A percentile compares a stretch with the other conserved stretches of the same genome.
phyloP scores from a whole-genome alignment of 2,797 vertebrate species.

The Remorina albescens region DNA sequence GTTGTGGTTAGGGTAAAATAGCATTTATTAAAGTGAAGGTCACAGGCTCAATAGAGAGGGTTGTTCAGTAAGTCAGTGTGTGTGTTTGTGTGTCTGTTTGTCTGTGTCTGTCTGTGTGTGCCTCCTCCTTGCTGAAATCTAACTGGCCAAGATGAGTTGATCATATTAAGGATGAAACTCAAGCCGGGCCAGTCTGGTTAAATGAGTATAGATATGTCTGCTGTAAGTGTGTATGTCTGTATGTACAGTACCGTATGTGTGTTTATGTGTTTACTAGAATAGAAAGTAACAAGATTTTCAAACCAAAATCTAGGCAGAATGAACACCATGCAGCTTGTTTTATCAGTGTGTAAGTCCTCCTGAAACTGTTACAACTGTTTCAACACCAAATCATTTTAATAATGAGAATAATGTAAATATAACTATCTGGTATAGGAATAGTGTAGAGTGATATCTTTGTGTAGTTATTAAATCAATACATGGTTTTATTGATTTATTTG shows the following conservation, averaged over 20 bases:
- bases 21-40: conserved; percentile 17
- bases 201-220: conserved; percentile 77
- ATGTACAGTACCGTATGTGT: too few relatives aligned
- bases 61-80: conserved; percentile 16
- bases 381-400: too few relatives aligned
- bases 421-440: too few relatives aligned
- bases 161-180: conserved; percentile 69
- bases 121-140: conserved; percentile 44
- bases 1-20: conserved; percentile 25
- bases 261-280: background rate
- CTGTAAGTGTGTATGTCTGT: background rate
- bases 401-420: background rate
- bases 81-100: background rate
- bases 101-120: background rate
- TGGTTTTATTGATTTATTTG: too few relatives aligned
- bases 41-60: conserved; percentile 26
- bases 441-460: too few relatives aligned
- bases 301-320: background rate
- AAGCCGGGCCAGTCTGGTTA: conserved; percentile 57
- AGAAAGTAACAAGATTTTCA: conserved; percentile 1
- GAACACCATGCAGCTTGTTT: background rate
- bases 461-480: too few relatives aligned
- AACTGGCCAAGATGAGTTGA: conserved; percentile 55
- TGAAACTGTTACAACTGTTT: background rate
- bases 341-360: background rate